Evolutionary conservation across 2,797 vertebrate species (phyloP).

Genomic region (Rhyacichthys aspro): DNA sequence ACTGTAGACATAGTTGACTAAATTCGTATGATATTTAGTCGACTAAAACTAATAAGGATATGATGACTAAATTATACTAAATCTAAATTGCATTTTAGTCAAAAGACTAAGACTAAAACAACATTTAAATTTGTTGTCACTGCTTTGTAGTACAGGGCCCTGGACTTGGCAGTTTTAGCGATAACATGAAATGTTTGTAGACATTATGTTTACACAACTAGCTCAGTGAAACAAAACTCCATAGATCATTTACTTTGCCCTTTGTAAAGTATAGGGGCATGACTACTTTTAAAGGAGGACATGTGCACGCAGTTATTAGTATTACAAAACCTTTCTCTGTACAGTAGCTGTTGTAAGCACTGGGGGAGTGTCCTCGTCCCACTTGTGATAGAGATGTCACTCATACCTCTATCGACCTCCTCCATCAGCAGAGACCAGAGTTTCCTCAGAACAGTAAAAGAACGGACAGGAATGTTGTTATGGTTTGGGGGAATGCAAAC

Average conservation of each 20-base stretch:
- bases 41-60: too few relatives aligned
- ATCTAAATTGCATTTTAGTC: too few relatives aligned
- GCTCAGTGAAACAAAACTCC: conserved; percentile 2
- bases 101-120: too few relatives aligned
- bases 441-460: conserved; percentile 18
- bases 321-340: neutral
- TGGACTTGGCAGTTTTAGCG: neutral
- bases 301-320: neutral
- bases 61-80: too few relatives aligned
- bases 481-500: conserved; percentile 59
- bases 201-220: neutral
- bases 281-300: neutral
- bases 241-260: conserved; percentile 4
- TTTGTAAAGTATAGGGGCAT: neutral
- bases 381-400: conserved; percentile 12
- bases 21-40: too few relatives aligned
- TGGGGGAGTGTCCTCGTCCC: conserved; percentile 3
- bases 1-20: too few relatives aligned
- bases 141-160: too few relatives aligned
- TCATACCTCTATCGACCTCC: conserved; percentile 33
- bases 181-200: neutral
- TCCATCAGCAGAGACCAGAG: conserved; percentile 31
- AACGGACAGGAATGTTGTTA: conserved; percentile 57
- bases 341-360: neutral
- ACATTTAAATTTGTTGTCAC: too few relatives aligned